phyloP scores from a whole-genome alignment of 37 sponge, comb jelly and placozoan species.

The Agelas oroides region DNA sequence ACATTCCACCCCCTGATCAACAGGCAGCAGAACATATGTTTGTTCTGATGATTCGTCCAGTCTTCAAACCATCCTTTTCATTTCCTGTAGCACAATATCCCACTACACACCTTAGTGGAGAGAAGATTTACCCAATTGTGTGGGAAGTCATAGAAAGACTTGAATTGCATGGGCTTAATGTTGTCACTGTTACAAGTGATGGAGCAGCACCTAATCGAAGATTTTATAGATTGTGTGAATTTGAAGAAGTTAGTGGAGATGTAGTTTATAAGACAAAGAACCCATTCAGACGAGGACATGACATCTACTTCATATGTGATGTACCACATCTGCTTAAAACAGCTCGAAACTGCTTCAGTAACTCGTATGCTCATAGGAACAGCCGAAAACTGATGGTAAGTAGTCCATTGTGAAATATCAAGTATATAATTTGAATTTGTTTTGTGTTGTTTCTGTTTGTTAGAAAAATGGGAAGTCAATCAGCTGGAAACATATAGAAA shows the following conservation, averaged over 20 bases:
- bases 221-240: background rate
- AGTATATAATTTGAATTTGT: background rate
- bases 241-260: background rate
- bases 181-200: too few species aligned
- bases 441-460: background rate
- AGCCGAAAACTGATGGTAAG: background rate
- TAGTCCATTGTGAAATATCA: too few species aligned
- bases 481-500: background rate
- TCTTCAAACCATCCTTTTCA: conserved; percentile 1
- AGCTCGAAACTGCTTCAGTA: background rate
- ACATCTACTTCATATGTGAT: background rate
- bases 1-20: too few species aligned
- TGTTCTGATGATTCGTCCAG: conserved; percentile 41
- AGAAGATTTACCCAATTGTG: too few species aligned
- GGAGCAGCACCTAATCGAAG: background rate
- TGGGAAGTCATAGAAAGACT: too few species aligned
- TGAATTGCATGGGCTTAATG: too few species aligned
- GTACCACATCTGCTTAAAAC: conserved; percentile 1
- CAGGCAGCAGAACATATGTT: conserved; percentile 22
- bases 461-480: background rate
- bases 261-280: background rate
- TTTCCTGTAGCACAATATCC: too few species aligned
- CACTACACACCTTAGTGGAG: too few species aligned
- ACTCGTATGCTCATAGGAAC: background rate
- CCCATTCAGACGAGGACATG: background rate